Conservation (phyloP, 2,113 vertebrate genomes). For the Cephalopholis sonnerati region DNA sequence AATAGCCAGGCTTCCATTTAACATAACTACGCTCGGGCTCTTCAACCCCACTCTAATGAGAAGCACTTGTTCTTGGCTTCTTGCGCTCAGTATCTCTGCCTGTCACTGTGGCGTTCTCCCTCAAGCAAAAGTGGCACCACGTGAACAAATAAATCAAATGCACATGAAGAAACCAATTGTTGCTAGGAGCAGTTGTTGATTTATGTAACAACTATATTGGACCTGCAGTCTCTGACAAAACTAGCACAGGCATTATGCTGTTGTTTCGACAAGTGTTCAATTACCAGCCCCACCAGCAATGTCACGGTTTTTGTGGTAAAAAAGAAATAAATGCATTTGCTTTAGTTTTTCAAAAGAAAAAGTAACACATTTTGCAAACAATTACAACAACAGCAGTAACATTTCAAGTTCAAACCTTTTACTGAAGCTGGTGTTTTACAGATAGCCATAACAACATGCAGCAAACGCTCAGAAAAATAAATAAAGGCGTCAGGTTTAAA, state of each 20-base stretch:
- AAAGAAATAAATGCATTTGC: not conserved
- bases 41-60: slow-evolving; percentile 3
- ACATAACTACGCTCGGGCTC: slow-evolving; percentile 12
- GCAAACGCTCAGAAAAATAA: not conserved
- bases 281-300: slow-evolving; percentile 5
- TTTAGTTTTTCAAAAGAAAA: not conserved
- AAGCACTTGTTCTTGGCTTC: slow-evolving; percentile 6
- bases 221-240: slow-evolving; percentile 7
- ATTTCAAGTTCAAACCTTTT: not conserved
- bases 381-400: not conserved
- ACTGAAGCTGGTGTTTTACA: slow-evolving; percentile 14
- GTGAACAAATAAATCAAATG: slow-evolving; percentile 2
- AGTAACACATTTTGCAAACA: slow-evolving; percentile 1
- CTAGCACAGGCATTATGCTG: slow-evolving; percentile 10
- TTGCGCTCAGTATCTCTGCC: not conserved
- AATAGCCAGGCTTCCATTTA: slow-evolving; percentile 37
- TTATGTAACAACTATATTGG: slow-evolving; percentile 8
- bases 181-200: slow-evolving; percentile 7
- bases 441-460: not conserved
- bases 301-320: not conserved
- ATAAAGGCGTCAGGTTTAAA: not conserved
- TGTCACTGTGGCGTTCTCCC: not conserved
- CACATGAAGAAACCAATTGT: not conserved
- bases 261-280: slow-evolving; percentile 14
- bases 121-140: not conserved